Percentiles rank a stretch among this genome's conserved stretches.
Evolutionary conservation across 1,140 invertebrate species (phyloP).

Genomic region (Maconellicoccus hirsutus): DNA sequence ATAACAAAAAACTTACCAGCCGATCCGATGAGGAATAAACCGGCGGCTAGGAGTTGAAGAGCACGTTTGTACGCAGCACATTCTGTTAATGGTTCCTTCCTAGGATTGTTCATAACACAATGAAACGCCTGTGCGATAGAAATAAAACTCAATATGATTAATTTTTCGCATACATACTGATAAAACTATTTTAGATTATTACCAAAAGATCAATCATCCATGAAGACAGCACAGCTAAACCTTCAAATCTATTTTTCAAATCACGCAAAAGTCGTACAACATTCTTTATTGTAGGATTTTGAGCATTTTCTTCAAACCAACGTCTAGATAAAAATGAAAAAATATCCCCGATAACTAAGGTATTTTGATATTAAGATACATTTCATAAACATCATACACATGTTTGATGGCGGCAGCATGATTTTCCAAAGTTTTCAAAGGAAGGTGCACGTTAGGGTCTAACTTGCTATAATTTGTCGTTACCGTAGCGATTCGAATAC

Average conservation of each 20-base stretch:
- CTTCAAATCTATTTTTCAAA: slow-evolving; percentile 75
- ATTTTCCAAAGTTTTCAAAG: slow-evolving; percentile 56
- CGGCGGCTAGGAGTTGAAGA: slow-evolving; percentile 83
- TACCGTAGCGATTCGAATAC: slow-evolving; percentile 50
- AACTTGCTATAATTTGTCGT: slow-evolving; percentile 48
- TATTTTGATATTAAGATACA: neutral
- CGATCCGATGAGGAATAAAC: slow-evolving; percentile 88
- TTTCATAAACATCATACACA: neutral
- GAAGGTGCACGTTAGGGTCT: slow-evolving; percentile 42
- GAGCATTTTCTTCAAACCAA: slow-evolving; percentile 98
- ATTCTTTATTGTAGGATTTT: slow-evolving; percentile 93
- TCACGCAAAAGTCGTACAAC: slow-evolving; percentile 85
- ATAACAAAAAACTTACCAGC: slow-evolving; percentile 45
- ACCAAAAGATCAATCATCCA: slow-evolving; percentile 93
- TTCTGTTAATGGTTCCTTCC: slow-evolving; percentile 79
- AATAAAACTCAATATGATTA: neutral
- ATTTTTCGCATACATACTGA: neutral
- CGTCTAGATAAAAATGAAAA: slow-evolving; percentile 40
- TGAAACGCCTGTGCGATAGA: slow-evolving; percentile 68
- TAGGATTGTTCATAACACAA: slow-evolving; percentile 92
- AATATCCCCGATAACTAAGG: neutral
- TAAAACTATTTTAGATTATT: slow-evolving; percentile 25
- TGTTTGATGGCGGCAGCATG: slow-evolving; percentile 90
- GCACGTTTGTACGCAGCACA: slow-evolving; percentile 77
- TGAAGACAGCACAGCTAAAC: slow-evolving; percentile 77